Evolutionary conservation across 2,888 invertebrate genomes (phyloP), one percentile per base, ranked within the genome.

Genomic region (Ryuthela nishihirai): DNA sequence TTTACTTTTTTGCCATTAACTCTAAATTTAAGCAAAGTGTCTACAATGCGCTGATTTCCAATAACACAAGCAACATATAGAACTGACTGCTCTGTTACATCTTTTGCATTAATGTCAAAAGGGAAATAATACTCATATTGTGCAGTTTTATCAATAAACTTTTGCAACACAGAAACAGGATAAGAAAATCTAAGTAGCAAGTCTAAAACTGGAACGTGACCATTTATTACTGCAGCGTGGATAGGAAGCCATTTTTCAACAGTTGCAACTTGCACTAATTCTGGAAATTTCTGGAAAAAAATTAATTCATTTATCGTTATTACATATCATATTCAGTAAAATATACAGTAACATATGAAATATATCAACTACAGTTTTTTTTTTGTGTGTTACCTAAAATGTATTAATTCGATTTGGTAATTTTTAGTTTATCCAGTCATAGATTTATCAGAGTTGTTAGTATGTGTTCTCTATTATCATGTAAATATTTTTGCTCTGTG

Each of bases 191-290:
- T 71, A 10, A 97, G 81, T 10, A 98, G 78, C 48, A 87, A 75
- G 53, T 88, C 85, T 52, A 94, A 81, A 26, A 93, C 77, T 10
- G 82, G 72, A 23, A 84, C 79, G 73, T 93, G 91, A 0, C 91
- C 92, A 69, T 90, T 89, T 70, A 92, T 88, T 62, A 88, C 87
- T 36, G 92, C 91, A 6, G 93, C 92, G 77, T 97, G 97, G 20
- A 94, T 78, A 0, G 95, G 94, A 61, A 93, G 77, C 88, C 93
- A 91, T 68, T 86, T 84, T 73, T 94, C 94, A 0, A 92, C 90
- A 0, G 94, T 95, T 65, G 86, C 82, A 77, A 87, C 85, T 81
- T 85, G 77, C 0, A 87, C 84, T 65, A 93, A 82, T 68, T 88
- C 85, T 0, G 94, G 92, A 75, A 90, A 94, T 69, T 84, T 83